Conservation (phyloP, 2,113 vertebrate species). For the Gobius niger region DNA sequence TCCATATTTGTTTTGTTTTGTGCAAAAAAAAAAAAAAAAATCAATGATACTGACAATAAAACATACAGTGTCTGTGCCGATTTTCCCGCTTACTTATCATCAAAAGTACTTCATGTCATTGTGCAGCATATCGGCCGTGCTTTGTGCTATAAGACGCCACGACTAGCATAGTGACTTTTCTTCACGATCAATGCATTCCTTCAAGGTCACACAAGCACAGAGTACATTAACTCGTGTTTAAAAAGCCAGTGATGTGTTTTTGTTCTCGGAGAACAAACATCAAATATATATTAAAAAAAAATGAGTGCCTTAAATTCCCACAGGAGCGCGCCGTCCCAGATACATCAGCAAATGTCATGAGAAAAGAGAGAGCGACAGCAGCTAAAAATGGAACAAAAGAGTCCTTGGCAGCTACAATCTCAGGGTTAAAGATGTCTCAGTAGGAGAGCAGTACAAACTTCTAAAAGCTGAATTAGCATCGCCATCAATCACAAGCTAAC, state of each 20-base stretch:
- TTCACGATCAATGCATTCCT: background rate
- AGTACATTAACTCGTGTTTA: constrained; percentile 46
- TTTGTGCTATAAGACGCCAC: too few relatives aligned
- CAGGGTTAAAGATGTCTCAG: constrained; percentile 62
- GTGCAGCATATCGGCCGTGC: too few relatives aligned
- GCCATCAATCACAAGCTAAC: constrained; percentile 63
- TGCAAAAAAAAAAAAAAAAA: too few relatives aligned
- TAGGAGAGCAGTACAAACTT: constrained; percentile 58
- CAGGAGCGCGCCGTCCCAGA: constrained; percentile 43
- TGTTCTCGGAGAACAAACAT: constrained; percentile 6
- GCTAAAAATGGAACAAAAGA: constrained; percentile 65
- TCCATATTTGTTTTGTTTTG: too few relatives aligned
- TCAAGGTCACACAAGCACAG: constrained; percentile 19
- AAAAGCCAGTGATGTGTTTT: constrained; percentile 36
- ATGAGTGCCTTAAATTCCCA: constrained; percentile 42
- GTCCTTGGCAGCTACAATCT: constrained; percentile 52
- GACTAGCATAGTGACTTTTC: background rate
- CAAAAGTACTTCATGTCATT: too few relatives aligned
- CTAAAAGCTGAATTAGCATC: constrained; percentile 75
- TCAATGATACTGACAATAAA: too few relatives aligned
- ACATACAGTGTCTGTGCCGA: too few relatives aligned
- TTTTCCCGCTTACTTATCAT: too few relatives aligned
- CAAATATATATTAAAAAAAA: constrained; percentile 20
- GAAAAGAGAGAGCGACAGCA: constrained; percentile 56
- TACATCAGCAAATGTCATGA: constrained; percentile 68